Base-by-base conservation (phyloP, 2,113 vertebrate species). In the Tupaia chinensis region DNA sequence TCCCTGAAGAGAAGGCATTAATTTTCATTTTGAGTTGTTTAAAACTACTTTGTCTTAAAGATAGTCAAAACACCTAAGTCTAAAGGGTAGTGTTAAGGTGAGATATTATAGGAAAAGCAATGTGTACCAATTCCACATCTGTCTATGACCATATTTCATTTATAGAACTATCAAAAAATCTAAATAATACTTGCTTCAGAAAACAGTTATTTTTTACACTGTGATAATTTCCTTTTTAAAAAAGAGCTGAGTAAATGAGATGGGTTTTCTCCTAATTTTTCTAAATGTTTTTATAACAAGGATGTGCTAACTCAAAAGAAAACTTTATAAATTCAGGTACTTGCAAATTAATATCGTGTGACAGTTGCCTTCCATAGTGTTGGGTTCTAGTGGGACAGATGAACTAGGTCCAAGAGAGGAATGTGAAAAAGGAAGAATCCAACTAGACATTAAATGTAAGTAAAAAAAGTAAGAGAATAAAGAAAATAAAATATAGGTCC, bases 121-220 rank as follows among this genome's bases (percentile, higher is more conserved):
- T 10, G 60, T 25, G 16, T 68, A 58, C n/a, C 54, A 58, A 32
- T 80, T 95, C 74, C 23, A n/a, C 44, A 81, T 73, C 58, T 25
- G 60, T 77, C 25, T 4, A 60, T 65, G 27, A 77, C 34, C 27
- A 54, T 25, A 80, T 95, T 86, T 91, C 17, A 60, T 85, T 87
- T 85, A 91, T 85, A 27, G n/a, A 81, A n/a, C 54, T 87, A 61
- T 69, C 13, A 44, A 60, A 87, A 87, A 83, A 70, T 73, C 82
- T 17, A 15, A 93, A 53, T 81, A 27, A 87, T 77, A 63, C 14
- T 6, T 44, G 29, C 29, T n/a, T 22, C n/a, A 34, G 54, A 91
- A 86, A 60, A 74, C 90, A n/a, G 27, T 25, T 83, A 73, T 84
- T 95, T 92, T 73, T 16, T 54, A 85, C 16, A 69, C 10, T 94